Evolutionary conservation across 2,797 vertebrate species (phyloP).

Genomic region (Nasua narica): DNA sequence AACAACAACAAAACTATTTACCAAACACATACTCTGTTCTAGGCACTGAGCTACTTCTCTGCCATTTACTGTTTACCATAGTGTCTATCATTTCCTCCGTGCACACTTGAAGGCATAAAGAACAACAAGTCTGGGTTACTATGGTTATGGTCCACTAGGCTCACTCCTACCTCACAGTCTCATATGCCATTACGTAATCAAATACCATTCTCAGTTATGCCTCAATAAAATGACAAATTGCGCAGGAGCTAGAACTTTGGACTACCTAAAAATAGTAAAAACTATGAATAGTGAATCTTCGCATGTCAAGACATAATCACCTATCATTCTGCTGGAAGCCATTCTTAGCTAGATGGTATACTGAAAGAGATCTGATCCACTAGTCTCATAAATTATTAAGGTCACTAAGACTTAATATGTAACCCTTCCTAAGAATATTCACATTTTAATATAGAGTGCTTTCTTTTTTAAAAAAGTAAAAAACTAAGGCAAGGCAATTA

Average conservation of each 20-base stretch:
- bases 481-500: not conserved
- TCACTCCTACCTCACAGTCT: not conserved
- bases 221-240: not conserved
- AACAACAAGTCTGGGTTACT: not conserved
- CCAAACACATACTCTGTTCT: not conserved
- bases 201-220: not conserved
- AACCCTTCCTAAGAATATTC: not conserved
- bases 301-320: not conserved
- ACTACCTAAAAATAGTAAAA: not conserved
- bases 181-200: not conserved
- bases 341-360: not conserved
- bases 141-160: not conserved
- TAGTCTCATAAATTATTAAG: not conserved
- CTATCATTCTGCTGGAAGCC: not conserved
- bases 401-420: not conserved
- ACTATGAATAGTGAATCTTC: not conserved
- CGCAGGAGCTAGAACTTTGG: not conserved
- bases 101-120: not conserved
- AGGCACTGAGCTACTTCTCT: not conserved
- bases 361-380: not conserved
- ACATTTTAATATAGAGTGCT: not conserved
- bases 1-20: not conserved
- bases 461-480: not conserved
- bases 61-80: not conserved
- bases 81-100: not conserved